These are phyloP conservation scores for Cerastoderma edule DNA, from an alignment of 2,888 invertebrate genomes.

Conservation along the genomic window DNA sequence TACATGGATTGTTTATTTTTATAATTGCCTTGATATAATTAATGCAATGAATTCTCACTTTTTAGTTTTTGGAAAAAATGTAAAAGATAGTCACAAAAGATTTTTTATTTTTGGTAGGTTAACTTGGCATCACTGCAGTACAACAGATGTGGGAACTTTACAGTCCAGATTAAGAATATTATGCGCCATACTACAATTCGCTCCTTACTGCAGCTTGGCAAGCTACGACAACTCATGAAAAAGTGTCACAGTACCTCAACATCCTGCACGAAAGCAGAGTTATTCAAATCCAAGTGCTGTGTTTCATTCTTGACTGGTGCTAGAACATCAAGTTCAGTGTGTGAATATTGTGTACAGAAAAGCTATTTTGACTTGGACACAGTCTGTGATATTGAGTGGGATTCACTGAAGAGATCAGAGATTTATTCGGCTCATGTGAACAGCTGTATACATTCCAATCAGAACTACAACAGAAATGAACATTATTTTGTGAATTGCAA, in stretches of 20 bases:
- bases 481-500: constrained; percentile 72
- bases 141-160: constrained; percentile 48
- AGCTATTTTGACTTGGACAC: constrained; percentile 30
- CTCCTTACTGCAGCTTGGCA: constrained; percentile 22
- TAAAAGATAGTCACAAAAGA: too few relatives aligned
- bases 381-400: constrained; percentile 54
- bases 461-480: constrained; percentile 72
- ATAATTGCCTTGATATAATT: too few relatives aligned
- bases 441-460: constrained; percentile 66
- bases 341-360: constrained; percentile 68
- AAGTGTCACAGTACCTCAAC: constrained; percentile 30
- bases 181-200: neutral
- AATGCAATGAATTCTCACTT: too few relatives aligned
- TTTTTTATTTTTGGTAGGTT: too few relatives aligned
- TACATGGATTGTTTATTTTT: too few relatives aligned
- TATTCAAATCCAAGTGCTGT: constrained; percentile 59
- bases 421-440: constrained; percentile 49
- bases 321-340: constrained; percentile 45
- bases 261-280: neutral
- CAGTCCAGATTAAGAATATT: constrained; percentile 21
- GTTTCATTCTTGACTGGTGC: constrained; percentile 54
- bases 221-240: constrained; percentile 25
- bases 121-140: constrained; percentile 37
- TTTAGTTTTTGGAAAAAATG: too few relatives aligned
- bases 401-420: constrained; percentile 35